phyloP scores from a whole-genome alignment of 2,888 invertebrate species.

The Polia nebulosa region DNA sequence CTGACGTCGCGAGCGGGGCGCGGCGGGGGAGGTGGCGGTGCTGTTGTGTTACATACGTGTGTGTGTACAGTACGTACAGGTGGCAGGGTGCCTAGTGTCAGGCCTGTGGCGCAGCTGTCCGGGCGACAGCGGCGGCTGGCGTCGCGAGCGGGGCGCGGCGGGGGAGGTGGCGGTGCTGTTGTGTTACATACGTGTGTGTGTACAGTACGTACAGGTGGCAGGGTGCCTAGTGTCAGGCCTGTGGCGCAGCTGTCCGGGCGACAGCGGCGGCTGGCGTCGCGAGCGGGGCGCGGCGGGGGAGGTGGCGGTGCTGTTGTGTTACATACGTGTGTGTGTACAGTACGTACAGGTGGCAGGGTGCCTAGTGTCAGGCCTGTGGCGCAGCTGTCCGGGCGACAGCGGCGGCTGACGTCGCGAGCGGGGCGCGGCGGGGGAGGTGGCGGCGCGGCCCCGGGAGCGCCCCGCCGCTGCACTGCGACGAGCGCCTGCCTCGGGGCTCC shows the following conservation, averaged over 20 bases:
- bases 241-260: constrained; percentile 79
- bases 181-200: not conserved
- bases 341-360: constrained; percentile 25
- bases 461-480: constrained; percentile 1
- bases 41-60: not conserved
- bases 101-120: constrained; percentile 22
- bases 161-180: not conserved
- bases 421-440: constrained; percentile 33
- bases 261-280: constrained; percentile 60
- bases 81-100: constrained; percentile 34
- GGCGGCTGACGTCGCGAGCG: constrained; percentile 49
- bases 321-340: not conserved
- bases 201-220: constrained; percentile 5
- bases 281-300: constrained; percentile 27
- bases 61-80: not conserved
- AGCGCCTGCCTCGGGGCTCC: constrained; percentile 24
- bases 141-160: not conserved
- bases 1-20: not conserved
- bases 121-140: constrained; percentile 2
- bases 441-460: constrained; percentile 34
- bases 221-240: constrained; percentile 20
- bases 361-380: constrained; percentile 48
- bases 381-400: constrained; percentile 82
- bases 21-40: constrained; percentile 27
- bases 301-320: constrained; percentile 20